Evolutionary conservation across 2,888 invertebrate genomes (phyloP).

Genomic region (Cacoxenus indagator): DNA sequence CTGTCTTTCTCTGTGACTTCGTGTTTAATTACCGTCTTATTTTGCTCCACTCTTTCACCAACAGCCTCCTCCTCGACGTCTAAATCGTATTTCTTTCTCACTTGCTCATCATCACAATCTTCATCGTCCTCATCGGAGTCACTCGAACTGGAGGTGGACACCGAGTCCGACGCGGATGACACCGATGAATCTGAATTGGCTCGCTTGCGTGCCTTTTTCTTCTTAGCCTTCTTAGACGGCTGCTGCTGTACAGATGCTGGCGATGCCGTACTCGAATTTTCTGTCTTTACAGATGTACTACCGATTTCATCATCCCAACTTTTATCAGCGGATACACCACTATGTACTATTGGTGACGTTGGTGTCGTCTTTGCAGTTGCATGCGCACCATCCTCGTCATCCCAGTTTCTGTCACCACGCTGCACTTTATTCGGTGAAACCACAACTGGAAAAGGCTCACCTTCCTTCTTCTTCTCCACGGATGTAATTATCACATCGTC

Average conservation of each 20-base stretch:
- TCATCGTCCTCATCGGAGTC: conserved; percentile 65
- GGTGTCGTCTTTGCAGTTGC: not conserved
- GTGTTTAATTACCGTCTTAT: conserved; percentile 36
- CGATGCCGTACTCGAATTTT: conserved; percentile 31
- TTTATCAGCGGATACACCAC: conserved; percentile 23
- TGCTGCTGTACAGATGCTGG: conserved; percentile 28
- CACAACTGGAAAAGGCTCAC: conserved; percentile 46
- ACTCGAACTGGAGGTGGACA: conserved; percentile 53
- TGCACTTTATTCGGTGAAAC: conserved; percentile 51
- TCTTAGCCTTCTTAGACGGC: conserved; percentile 38
- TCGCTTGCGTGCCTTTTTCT: conserved; percentile 57
- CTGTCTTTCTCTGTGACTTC: conserved; percentile 30
- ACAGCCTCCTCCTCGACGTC: not conserved
- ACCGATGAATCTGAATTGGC: conserved; percentile 58
- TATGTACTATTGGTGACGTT: not conserved
- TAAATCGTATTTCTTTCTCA: conserved; percentile 66
- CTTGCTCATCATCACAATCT: conserved; percentile 62
- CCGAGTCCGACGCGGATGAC: conserved; percentile 56
- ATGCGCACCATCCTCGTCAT: conserved; percentile 44
- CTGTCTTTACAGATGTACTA: conserved; percentile 38
- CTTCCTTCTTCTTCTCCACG: conserved; percentile 49
- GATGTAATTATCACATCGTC: conserved; percentile 61
- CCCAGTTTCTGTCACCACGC: conserved; percentile 67
- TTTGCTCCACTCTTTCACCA: conserved; percentile 46
- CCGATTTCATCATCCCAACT: conserved; percentile 22